Evolutionary conservation across 2,888 invertebrate genomes (phyloP), one percentile per base, ranked within the genome.

Genomic region (Psylliodes chrysocephalus): DNA sequence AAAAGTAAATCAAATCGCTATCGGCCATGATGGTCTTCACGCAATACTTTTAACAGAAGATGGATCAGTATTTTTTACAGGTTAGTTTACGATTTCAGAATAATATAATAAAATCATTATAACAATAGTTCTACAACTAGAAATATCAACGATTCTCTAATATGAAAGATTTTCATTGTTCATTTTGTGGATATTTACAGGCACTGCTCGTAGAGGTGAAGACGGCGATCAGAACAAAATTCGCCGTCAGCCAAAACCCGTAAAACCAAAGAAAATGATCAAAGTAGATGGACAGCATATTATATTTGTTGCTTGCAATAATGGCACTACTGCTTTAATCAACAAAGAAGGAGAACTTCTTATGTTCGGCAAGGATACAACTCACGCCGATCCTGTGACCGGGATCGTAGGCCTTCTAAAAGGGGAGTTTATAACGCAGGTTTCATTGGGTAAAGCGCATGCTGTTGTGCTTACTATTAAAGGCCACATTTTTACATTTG

Each of bases 371-470:
- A 97, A 97, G 81, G 97, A 98, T 82, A 93, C 91, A 8, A 88
- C 91, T 4, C 92, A 95, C 78, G 91, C 92, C 73, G 94, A 95
- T 83, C 84, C 89, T 63, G 77, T 85, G 47, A 86, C 88, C 53
- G 81, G 81, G 30, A 56, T 81, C 8, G 81, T 83, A 1, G 73
- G 73, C 28, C 79, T 77, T 55, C 68, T 83, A 46, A 82, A 81
- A 71, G 81, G 81, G 2, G 82, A 82, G 72, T 81, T 79, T 68
- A 75, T 84, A 22, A 82, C 83, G 0, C 86, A 91, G 84, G 91
- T 96, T 2, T 91, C 93, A 0, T 83, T 99, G 63, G 98, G 98
- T 1, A 98, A 98, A 83, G 98, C 98, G 0, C 98, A 98, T 77
- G 93, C 93, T n/a, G 93, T 95, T 0, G 93, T 90, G 0, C 84